These are phyloP conservation scores for Chesias legatella DNA, from an alignment of 2,888 invertebrate species.

Conservation along the genomic window DNA sequence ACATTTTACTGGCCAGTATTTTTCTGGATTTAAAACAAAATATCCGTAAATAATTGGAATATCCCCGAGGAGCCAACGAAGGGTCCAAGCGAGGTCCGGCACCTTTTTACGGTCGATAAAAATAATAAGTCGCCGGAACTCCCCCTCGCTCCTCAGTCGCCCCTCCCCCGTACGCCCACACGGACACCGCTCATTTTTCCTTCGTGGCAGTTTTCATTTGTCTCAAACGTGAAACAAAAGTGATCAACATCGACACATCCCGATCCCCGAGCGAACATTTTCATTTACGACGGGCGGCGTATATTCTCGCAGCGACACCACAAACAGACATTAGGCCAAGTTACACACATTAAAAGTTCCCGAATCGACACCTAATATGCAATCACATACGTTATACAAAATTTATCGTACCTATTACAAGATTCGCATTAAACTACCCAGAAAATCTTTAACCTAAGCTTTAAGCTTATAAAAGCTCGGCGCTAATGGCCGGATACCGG, in stretches of 20 bases:
- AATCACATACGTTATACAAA: slow-evolving; percentile 80
- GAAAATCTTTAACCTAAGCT: slow-evolving; percentile 81
- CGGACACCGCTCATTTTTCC: slow-evolving; percentile 79
- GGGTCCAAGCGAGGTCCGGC: slow-evolving; percentile 64
- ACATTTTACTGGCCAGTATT: slow-evolving; percentile 58
- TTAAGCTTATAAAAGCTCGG: slow-evolving; percentile 84
- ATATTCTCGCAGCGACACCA: slow-evolving; percentile 31
- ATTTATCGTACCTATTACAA: slow-evolving; percentile 81
- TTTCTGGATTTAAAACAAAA: slow-evolving; percentile 67
- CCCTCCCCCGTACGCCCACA: slow-evolving; percentile 43
- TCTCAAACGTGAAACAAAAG: slow-evolving; percentile 29
- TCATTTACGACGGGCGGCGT: slow-evolving; percentile 28
- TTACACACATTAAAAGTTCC: slow-evolving; percentile 79
- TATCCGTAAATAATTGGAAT: slow-evolving; percentile 73
- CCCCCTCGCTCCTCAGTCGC: slow-evolving; percentile 30
- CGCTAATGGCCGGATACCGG: slow-evolving; percentile 93
- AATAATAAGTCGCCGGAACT: slow-evolving; percentile 66
- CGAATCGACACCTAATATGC: slow-evolving; percentile 79
- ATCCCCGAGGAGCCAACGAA: slow-evolving; percentile 62
- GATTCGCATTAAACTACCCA: slow-evolving; percentile 81
- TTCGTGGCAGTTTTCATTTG: slow-evolving; percentile 45
- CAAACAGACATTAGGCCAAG: slow-evolving; percentile 74
- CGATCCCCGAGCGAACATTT: slow-evolving; percentile 29
- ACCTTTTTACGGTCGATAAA: slow-evolving; percentile 78
- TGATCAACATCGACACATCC: slow-evolving; percentile 17